Evolutionary conservation across 1,140 invertebrate species (phyloP), one percentile per base, ranked within the genome.

Genomic region (Cyphomyrmex costatus): DNA sequence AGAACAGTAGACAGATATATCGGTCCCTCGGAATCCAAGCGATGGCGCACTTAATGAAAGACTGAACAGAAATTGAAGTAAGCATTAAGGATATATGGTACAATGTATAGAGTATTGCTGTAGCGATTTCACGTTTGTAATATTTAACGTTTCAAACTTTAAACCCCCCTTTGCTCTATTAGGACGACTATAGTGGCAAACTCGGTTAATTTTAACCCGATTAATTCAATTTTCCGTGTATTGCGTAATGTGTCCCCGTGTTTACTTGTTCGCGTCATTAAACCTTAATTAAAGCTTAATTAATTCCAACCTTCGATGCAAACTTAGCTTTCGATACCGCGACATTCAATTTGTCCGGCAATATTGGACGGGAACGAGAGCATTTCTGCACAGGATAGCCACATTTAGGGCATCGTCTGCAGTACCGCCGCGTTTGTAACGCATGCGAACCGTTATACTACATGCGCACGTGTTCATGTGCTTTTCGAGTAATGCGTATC

Each of bases 401-500:
- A 36, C 24, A 46, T 63, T 42, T 14, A 4, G 33, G 16, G n/a
- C 36, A 46, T n/a, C 58, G 16, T 27, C 70, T 19, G 1, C 10
- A 24, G 65, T 49, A 24, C 1, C 74, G 8, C 1, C 74, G 8
- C 8, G 24, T 27, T 42, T 30, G 56, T 46, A 24, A 78, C 42
- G 36, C 24, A 30, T 63, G 33, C 19, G 33, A 74, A 58, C 33
- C 71, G 33, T 74, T 74, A 42, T 42, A 60, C 14, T 10, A 30
- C 27, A 8, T 24, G 71, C 46, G 6, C 36, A 14, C 21, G 21
- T 19, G 49, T 80, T 56, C 65, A 24, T 46, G 33, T 42, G 24
- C 46, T 46, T 68, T 56, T 80, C 78, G 24, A 65, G 51, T 33
- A 71, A 87, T 27, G 86, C 51, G 71, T 85, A 87, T 85, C 73